Conservation (phyloP, 2,797 vertebrate species). For the Macropus fuliginosus region DNA sequence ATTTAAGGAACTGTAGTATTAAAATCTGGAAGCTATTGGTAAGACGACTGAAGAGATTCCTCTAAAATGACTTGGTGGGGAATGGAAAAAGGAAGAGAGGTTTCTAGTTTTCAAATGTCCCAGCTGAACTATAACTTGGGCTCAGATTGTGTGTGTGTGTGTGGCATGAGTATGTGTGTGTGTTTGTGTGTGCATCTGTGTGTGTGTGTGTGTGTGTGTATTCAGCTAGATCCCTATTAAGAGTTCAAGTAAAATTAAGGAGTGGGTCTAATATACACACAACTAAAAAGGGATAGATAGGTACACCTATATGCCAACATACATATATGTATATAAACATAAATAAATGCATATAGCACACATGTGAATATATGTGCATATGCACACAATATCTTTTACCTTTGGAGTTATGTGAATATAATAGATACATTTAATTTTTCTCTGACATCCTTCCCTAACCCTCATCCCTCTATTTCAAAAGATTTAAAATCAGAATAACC, state of each 20-base stretch:
- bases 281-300: constrained; percentile 4
- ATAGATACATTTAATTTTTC: background rate
- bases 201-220: background rate
- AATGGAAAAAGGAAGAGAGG: background rate
- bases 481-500: constrained; percentile 20
- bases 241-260: background rate
- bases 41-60: background rate
- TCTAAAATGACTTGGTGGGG: background rate
- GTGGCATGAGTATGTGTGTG: too few relatives aligned
- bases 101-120: background rate
- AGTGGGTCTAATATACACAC: background rate
- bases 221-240: background rate
- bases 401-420: background rate
- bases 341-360: background rate
- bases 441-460: background rate
- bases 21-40: constrained; percentile 44
- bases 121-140: background rate
- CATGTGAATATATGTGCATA: background rate
- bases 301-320: background rate
- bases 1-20: constrained; percentile 54
- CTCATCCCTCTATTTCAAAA: background rate
- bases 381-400: background rate
- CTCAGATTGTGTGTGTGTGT: background rate
- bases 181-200: constrained; percentile 48
- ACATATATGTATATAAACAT: background rate